Evolutionary conservation across 2,888 invertebrate genomes (phyloP), one percentile per base, ranked within the genome.

Genomic region (Sphecodes monilicornis): DNA sequence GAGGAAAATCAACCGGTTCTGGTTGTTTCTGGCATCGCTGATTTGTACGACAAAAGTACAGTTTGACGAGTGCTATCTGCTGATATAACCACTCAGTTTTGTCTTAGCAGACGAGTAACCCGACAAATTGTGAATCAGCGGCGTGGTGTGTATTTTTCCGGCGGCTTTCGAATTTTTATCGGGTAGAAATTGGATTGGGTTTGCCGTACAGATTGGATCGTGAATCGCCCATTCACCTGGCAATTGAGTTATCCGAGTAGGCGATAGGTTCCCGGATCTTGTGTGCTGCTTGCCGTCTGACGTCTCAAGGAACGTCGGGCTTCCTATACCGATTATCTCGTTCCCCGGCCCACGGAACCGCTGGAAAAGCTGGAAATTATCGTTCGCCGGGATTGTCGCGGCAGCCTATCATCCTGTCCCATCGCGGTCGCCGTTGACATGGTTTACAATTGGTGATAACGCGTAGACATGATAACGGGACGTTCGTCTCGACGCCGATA

Each of bases 371-470:
- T 13, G 39, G 29, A n/a, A 76, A 54, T 43, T 32, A 66, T 78
- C 72, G 57, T 41, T 8, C 36, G 26, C 39, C 64, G 41, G 22
- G 66, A 66, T 75, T 46, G 64, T 22, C 75, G 43, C 43, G 64
- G 29, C 75, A 43, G 22, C 66, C 66, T 66, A 75, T 66, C 75
- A n/a, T n/a, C 41, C 32, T 22, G 41, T 46, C 50, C 4, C 36
- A 43, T 76, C 66, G 76, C 46, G 64, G 22, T 76, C 66, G 36
- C 26, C 66, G 54, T 6, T 54, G 71, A 29, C 46, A 46, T 18
- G 71, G 50, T 71, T 71, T 71, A 71, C 71, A 43, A 71, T 71
- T 22, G 32, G 50, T 29, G 79, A 79, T 74, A 79, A 69, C 32
- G 66, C 26, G n/a, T 8, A 16, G 29, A 50, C 18, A 54, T 54